Percentiles rank a stretch among this genome's conserved stretches.
Evolutionary conservation across 2,888 invertebrate genomes (phyloP).

Genomic region (Lepidochrysops patricia): DNA sequence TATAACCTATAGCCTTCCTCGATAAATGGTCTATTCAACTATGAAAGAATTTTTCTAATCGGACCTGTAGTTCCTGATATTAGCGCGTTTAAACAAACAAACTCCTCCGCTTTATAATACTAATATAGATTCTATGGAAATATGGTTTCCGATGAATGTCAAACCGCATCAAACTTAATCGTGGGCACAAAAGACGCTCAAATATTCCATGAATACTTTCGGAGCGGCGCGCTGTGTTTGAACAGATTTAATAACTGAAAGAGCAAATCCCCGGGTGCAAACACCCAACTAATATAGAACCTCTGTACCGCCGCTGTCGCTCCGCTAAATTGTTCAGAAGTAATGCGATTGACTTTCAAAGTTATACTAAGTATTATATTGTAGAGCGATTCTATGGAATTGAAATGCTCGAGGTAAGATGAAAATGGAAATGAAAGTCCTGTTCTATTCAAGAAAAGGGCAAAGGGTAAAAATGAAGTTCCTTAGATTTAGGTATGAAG

Average conservation of each 20-base stretch:
- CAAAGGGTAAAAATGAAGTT: too few relatives aligned
- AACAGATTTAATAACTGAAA: slow-evolving; percentile 26
- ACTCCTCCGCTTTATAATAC: too few relatives aligned
- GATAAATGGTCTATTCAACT: too few relatives aligned
- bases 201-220: slow-evolving; percentile 18
- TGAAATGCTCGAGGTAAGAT: background rate
- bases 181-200: background rate
- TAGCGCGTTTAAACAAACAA: too few relatives aligned
- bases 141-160: background rate
- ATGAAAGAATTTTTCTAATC: too few relatives aligned
- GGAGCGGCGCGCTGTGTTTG: slow-evolving; percentile 14
- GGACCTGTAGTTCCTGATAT: too few relatives aligned
- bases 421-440: too few relatives aligned
- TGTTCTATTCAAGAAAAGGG: too few relatives aligned
- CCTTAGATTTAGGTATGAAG: too few relatives aligned
- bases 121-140: too few relatives aligned
- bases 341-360: background rate
- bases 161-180: slow-evolving; percentile 4
- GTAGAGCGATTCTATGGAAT: background rate
- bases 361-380: background rate
- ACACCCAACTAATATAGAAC: slow-evolving; percentile 22
- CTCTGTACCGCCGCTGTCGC: slow-evolving; percentile 5
- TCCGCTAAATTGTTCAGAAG: slow-evolving; percentile 4
- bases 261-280: slow-evolving; percentile 20
- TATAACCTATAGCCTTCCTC: too few relatives aligned